These are phyloP conservation scores for Drosophila picticornis DNA, from an alignment of 2,888 invertebrate species.

Conservation along the genomic window DNA sequence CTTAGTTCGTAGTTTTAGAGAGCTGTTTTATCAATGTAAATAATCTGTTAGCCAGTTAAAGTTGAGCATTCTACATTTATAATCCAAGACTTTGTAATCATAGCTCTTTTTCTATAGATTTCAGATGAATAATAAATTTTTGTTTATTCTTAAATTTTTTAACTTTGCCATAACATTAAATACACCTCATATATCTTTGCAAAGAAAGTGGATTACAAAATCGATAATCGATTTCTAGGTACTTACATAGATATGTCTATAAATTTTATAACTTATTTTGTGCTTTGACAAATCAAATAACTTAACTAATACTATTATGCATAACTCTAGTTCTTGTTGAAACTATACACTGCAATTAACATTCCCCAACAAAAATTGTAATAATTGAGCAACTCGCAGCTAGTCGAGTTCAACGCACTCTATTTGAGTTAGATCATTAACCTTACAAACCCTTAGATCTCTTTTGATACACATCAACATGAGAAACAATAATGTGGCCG, in stretches of 20 bases:
- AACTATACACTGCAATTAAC: background rate
- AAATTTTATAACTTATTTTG: background rate
- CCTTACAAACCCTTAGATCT: constrained; percentile 44
- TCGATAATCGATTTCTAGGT: background rate
- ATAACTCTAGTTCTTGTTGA: background rate
- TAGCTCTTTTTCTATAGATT: background rate
- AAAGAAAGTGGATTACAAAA: background rate
- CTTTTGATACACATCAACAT: constrained; percentile 29
- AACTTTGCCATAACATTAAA: background rate
- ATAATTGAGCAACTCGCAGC: background rate
- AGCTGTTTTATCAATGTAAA: background rate
- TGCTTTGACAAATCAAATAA: background rate
- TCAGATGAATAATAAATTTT: no score
- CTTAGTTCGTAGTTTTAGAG: background rate
- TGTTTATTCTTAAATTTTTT: background rate
- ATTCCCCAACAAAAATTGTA: background rate
- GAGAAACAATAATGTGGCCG: constrained; percentile 44
- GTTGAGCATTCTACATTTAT: background rate
- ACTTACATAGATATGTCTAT: no score
- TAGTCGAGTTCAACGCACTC: constrained; percentile 56
- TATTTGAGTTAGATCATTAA: constrained; percentile 56
- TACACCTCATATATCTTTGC: background rate
- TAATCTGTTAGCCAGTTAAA: background rate
- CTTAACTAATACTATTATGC: background rate
- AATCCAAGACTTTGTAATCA: background rate